Percentiles rank a stretch among this genome's conserved stretches.
These are phyloP conservation scores for Labeo catla DNA, from an alignment of 2,113 vertebrate species.

Conservation along the genomic window DNA sequence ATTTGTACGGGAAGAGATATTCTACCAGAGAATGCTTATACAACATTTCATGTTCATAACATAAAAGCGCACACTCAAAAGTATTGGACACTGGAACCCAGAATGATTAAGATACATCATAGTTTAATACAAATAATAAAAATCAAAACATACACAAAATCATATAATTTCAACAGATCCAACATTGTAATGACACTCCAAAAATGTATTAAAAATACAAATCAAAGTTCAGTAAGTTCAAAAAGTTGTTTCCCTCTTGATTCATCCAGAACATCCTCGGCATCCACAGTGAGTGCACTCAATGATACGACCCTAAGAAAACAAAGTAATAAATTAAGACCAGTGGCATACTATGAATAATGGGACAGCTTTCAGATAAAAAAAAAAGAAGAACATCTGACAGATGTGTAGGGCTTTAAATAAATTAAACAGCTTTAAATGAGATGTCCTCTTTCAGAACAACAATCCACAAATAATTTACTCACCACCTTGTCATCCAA, in stretches of 20 bases:
- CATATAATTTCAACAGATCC: neutral
- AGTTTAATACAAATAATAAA: conserved; percentile 49
- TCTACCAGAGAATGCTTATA: neutral
- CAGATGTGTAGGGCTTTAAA: neutral
- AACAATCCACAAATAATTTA: too few species aligned
- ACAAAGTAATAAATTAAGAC: conserved; percentile 11
- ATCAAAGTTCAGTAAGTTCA: conserved; percentile 56
- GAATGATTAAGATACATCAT: neutral
- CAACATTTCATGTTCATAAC: neutral
- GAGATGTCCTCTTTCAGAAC: too few species aligned
- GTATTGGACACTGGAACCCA: neutral
- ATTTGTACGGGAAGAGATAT: neutral
- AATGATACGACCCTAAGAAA: conserved; percentile 90
- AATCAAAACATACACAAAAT: conserved; percentile 22
- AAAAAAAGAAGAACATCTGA: neutral
- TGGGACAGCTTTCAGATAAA: neutral
- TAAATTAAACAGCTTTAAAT: neutral
- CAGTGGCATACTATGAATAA: neutral
- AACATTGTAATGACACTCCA: conserved; percentile 34
- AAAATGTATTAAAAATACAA: conserved; percentile 39
- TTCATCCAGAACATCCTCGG: conserved; percentile 94
- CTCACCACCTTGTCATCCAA: too few species aligned
- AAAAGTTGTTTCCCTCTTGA: neutral
- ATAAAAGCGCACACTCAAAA: neutral
- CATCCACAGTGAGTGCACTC: conserved; percentile 98